Conservation (phyloP, 2,113 vertebrate genomes). For the Mobula hypostoma region DNA sequence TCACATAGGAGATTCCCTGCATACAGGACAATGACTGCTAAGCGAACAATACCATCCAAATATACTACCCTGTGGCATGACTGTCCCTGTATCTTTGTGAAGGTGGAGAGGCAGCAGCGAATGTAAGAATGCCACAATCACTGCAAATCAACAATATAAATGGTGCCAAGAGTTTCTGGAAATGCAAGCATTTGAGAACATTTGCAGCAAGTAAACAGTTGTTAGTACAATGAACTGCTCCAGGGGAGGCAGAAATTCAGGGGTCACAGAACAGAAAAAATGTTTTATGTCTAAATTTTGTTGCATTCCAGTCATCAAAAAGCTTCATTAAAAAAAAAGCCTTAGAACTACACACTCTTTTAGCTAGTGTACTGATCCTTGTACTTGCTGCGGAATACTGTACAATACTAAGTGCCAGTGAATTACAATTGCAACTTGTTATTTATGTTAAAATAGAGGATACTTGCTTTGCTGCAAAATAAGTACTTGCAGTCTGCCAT, state of each 20-base stretch:
- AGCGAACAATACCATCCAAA: background rate
- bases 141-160: background rate
- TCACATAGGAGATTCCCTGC: too few species aligned
- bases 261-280: background rate
- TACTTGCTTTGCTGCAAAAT: background rate
- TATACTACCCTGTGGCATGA: background rate
- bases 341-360: background rate
- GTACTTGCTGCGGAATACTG: background rate
- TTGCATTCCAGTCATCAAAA: background rate
- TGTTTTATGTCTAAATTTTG: background rate
- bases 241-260: background rate
- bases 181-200: background rate
- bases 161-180: background rate
- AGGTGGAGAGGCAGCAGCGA: background rate
- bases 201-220: background rate
- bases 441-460: background rate
- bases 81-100: background rate
- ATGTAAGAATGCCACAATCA: background rate
- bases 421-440: background rate
- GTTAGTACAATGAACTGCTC: background rate
- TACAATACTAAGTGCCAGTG: background rate
- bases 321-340: background rate
- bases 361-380: background rate
- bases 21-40: background rate
- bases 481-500: background rate